Evolutionary conservation across 1,140 invertebrate species (phyloP).

Genomic region (Agrilus planipennis): DNA sequence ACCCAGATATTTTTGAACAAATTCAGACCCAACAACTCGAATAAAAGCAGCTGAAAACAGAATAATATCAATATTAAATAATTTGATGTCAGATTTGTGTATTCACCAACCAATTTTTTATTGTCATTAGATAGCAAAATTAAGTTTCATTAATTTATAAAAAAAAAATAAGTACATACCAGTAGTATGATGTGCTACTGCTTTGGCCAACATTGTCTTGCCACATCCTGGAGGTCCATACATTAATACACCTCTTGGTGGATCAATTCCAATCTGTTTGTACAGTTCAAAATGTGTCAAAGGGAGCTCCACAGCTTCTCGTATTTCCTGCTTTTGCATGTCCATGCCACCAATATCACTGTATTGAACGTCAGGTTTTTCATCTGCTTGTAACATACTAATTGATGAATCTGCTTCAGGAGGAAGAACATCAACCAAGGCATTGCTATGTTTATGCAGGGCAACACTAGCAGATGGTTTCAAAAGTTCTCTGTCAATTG

Average conservation of each 20-base stretch:
- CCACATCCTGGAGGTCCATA: slow-evolving; percentile 96
- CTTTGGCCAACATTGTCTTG: slow-evolving; percentile 98
- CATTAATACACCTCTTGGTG: slow-evolving; percentile 95
- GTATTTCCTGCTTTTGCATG: slow-evolving; percentile 98
- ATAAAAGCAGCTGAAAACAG: slow-evolving; percentile 79
- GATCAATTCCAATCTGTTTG: slow-evolving; percentile 95
- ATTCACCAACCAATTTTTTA: too few relatives aligned
- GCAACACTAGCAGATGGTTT: slow-evolving; percentile 86
- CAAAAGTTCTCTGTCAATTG: slow-evolving; percentile 77
- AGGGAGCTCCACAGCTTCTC: slow-evolving; percentile 96
- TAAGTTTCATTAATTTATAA: neutral
- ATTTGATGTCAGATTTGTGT: neutral
- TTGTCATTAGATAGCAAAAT: too few relatives aligned
- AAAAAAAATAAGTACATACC: slow-evolving; percentile 39
- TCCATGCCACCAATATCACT: slow-evolving; percentile 99
- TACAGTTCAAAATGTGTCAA: slow-evolving; percentile 98
- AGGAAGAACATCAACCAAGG: slow-evolving; percentile 82
- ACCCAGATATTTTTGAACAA: slow-evolving; percentile 98
- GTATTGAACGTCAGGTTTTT: slow-evolving; percentile 96
- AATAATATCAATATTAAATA: slow-evolving; percentile 27
- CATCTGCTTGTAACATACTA: slow-evolving; percentile 95
- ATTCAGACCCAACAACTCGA: slow-evolving; percentile 96
- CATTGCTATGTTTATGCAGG: slow-evolving; percentile 89
- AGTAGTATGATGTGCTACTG: slow-evolving; percentile 95
- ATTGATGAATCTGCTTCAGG: slow-evolving; percentile 91